Evolutionary conservation across 37 sponge, comb jelly and placozoan genomes (phyloP).

Genomic region (Agelas oroides): DNA sequence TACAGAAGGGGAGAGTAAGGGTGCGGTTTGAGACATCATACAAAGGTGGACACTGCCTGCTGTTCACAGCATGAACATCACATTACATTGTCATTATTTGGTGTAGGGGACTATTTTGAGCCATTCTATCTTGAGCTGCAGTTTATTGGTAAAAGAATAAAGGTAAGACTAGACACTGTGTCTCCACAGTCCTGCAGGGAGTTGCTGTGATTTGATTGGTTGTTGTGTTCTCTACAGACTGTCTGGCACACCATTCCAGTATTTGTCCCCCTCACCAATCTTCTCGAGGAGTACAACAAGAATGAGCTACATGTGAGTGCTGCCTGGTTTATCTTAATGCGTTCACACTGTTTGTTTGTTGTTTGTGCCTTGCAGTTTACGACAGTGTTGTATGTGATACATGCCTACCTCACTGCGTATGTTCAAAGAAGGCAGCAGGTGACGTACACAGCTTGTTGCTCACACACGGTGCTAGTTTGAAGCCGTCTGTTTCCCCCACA

Average conservation of each 20-base stretch:
- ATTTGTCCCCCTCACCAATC: conserved; percentile 37
- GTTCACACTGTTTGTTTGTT: neutral
- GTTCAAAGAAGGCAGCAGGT: conserved; percentile 53
- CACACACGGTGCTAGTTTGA: neutral
- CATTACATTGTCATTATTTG: too few relatives aligned
- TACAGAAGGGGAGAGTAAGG: conserved; percentile 2
- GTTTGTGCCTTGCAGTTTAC: conserved; percentile 12
- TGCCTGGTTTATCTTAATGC: neutral
- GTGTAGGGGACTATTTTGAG: conserved; percentile 41
- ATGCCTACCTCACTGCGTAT: conserved; percentile 36
- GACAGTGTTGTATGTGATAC: conserved; percentile 23
- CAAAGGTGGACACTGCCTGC: conserved; percentile 23
- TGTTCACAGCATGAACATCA: too few relatives aligned
- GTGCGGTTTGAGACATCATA: conserved; percentile 45
- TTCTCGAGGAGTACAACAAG: conserved; percentile 20
- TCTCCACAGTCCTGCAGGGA: neutral
- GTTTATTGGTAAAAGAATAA: conserved; percentile 5
- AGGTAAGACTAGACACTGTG: neutral
- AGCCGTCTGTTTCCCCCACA: neutral
- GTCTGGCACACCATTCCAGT: conserved; percentile 43
- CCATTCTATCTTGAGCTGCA: conserved; percentile 41
- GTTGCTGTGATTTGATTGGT: too few relatives aligned
- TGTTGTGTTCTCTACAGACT: neutral
- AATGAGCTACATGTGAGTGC: conserved; percentile 24
- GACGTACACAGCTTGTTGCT: neutral